A percentile compares a stretch with the other conserved stretches of the same genome.
These are phyloP conservation scores for Philotrypesis tridentata DNA, from an alignment of 1,140 invertebrate species.

Conservation along the genomic window DNA sequence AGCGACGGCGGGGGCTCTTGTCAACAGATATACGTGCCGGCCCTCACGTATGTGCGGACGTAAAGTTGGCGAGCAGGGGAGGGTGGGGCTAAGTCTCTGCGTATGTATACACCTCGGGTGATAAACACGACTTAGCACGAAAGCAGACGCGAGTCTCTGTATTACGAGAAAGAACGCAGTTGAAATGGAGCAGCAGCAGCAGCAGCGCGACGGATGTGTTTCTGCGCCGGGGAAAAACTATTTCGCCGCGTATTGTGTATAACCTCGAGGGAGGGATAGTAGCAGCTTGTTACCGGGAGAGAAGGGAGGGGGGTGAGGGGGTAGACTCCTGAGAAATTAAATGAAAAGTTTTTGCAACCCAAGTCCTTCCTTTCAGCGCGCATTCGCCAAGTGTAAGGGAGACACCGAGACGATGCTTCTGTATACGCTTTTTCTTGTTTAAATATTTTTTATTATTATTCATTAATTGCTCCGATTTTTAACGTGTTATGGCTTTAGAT, in stretches of 20 bases:
- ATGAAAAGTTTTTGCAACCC: conserved; percentile 41
- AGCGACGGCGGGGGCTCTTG: background rate
- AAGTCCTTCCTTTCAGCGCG: background rate
- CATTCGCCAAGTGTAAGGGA: too few species aligned
- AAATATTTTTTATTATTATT: too few species aligned
- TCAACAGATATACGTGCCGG: conserved; percentile 6
- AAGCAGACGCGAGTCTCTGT: background rate
- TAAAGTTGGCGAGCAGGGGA: background rate
- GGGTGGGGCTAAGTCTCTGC: too few species aligned
- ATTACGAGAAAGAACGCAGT: too few species aligned
- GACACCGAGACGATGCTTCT: too few species aligned
- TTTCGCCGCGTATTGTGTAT: background rate
- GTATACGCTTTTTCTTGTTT: too few species aligned
- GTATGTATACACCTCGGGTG: background rate
- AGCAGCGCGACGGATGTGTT: background rate
- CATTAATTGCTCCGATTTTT: too few species aligned
- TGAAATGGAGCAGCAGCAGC: too few species aligned
- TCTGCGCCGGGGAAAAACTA: conserved; percentile 29
- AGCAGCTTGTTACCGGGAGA: conserved; percentile 11
- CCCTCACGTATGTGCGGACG: background rate
- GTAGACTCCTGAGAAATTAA: conserved; percentile 38
- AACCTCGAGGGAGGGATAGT: too few species aligned
- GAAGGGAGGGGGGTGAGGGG: too few species aligned
- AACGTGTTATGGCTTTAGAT: too few species aligned
- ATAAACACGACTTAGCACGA: conserved; percentile 1